phyloP scores from a whole-genome alignment of 2,888 invertebrate species.

The Limnephilus rhombicus region DNA sequence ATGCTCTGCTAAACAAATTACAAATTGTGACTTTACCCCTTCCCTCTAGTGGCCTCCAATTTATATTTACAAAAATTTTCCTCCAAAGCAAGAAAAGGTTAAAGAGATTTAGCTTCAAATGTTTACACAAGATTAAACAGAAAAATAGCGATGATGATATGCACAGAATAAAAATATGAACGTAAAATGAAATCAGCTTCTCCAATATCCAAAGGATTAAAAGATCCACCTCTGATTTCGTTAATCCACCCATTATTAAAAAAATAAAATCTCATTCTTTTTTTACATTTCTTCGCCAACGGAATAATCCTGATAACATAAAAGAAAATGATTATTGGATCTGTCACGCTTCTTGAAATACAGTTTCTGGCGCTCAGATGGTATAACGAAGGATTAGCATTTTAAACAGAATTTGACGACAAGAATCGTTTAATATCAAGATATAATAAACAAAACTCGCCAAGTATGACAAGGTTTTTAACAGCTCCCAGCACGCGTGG shows the following conservation, averaged over 20 bases:
- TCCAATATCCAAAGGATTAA: neutral
- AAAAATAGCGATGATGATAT: too few relatives aligned
- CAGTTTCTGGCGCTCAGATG: neutral
- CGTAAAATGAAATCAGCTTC: neutral
- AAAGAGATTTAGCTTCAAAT: too few relatives aligned
- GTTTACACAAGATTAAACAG: too few relatives aligned
- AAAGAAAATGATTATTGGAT: neutral
- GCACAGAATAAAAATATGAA: too few relatives aligned
- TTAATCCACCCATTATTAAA: neutral
- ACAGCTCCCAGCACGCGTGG: neutral
- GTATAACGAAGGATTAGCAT: neutral
- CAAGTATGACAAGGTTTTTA: neutral
- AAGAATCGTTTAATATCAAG: neutral
- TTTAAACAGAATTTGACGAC: slow-evolving; percentile 1
- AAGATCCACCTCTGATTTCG: neutral
- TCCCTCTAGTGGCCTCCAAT: too few relatives aligned
- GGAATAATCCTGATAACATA: neutral
- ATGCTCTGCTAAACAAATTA: too few relatives aligned
- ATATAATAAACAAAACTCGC: neutral
- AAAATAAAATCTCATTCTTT: neutral
- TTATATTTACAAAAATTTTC: too few relatives aligned
- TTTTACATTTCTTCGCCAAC: neutral
- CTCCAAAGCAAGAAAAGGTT: too few relatives aligned
- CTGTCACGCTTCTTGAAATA: neutral
- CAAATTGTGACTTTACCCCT: too few relatives aligned